Evolutionary conservation across 2,888 invertebrate species (phyloP).

Genomic region (Callinectes sapidus): DNA sequence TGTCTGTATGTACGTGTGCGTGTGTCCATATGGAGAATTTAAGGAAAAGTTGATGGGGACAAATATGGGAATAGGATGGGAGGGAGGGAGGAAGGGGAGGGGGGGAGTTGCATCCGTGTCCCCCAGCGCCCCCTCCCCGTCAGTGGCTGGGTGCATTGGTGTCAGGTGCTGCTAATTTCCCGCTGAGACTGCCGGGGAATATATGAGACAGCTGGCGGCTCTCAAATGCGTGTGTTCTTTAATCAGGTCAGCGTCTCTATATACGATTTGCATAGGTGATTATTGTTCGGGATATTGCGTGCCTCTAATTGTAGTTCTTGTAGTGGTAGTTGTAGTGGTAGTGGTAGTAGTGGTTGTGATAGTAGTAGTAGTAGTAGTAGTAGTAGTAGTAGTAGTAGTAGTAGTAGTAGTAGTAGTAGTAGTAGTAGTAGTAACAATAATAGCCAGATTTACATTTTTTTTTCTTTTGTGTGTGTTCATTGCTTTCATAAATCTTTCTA

Average conservation of each 20-base stretch:
- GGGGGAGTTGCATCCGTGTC: background rate
- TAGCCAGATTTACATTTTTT: background rate
- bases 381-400: background rate
- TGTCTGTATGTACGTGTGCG: background rate
- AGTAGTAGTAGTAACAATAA: background rate
- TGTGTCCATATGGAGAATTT: background rate
- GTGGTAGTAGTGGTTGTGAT: constrained; percentile 12
- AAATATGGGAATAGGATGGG: background rate
- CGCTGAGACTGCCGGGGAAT: background rate
- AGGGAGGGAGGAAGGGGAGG: background rate
- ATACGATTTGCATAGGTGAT: background rate
- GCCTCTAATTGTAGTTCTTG: background rate
- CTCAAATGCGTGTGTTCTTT: constrained; percentile 6
- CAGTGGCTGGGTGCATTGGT: background rate
- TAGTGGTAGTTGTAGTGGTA: background rate
- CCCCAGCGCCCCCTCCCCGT: background rate
- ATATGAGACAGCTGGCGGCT: constrained; percentile 26
- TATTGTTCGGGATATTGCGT: background rate
- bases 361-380: background rate
- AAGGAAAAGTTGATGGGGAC: background rate
- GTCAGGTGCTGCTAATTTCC: constrained; percentile 36
- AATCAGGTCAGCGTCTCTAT: background rate
- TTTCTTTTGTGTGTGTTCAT: background rate
- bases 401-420: constrained; percentile 37
- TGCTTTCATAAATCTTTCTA: background rate